Percentiles rank a stretch among this genome's conserved stretches.
phyloP scores from a whole-genome alignment of 2,113 vertebrate species.

The Tragelaphus scriptus region DNA sequence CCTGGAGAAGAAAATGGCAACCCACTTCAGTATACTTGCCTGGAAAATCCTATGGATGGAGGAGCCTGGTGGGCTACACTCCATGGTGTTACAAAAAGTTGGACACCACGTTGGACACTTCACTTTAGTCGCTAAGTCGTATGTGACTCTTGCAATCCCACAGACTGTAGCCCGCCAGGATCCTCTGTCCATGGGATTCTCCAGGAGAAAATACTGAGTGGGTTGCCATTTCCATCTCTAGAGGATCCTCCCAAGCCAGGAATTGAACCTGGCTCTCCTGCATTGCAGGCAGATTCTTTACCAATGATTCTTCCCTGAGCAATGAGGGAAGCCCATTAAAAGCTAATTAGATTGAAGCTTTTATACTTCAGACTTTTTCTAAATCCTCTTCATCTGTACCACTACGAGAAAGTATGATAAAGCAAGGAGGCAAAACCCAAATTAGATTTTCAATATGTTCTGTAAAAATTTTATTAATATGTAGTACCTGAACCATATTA shows the following conservation, averaged over 20 bases:
- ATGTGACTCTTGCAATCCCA: neutral
- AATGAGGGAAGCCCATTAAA: neutral
- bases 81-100: neutral
- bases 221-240: neutral
- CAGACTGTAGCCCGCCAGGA: neutral
- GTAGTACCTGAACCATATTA: neutral
- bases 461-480: neutral
- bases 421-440: neutral
- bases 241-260: neutral
- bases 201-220: neutral
- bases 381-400: neutral
- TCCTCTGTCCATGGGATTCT: neutral
- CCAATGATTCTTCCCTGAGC: neutral
- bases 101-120: neutral
- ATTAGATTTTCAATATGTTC: neutral
- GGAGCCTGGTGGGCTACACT: neutral
- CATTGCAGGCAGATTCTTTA: neutral
- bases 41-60: neutral
- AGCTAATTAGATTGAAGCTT: neutral
- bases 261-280: neutral
- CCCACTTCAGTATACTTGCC: neutral
- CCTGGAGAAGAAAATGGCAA: neutral
- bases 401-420: neutral
- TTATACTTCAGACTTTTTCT: neutral
- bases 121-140: neutral